phyloP scores from a whole-genome alignment of 2,888 invertebrate genomes.

The Drosophila recens region DNA sequence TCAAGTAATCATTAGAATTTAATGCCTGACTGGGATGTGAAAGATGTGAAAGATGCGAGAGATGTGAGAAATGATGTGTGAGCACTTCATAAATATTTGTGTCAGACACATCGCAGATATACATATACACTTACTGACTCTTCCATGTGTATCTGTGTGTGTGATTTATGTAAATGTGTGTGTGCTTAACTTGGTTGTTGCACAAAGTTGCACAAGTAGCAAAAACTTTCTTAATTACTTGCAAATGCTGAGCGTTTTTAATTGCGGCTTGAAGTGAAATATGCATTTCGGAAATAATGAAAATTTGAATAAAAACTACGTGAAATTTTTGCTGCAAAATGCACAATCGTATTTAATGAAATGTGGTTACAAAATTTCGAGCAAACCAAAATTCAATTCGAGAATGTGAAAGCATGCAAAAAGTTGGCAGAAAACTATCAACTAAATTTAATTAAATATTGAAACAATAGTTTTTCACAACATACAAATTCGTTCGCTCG shows the following conservation, averaged over 20 bases:
- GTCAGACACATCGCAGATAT: background rate
- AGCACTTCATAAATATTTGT: constrained; percentile 6
- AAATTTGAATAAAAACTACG: constrained; percentile 16
- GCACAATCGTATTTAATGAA: constrained; percentile 3
- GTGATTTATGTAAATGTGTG: background rate
- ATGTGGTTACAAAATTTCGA: constrained; percentile 4
- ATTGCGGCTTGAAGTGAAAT: constrained; percentile 19
- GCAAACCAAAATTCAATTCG: background rate
- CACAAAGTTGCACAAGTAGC: constrained; percentile 12
- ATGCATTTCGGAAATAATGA: constrained; percentile 1
- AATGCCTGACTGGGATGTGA: constrained; percentile 42
- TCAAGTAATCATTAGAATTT: constrained; percentile 55
- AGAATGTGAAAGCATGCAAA: background rate
- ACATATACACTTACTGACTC: background rate
- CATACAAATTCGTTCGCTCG: background rate
- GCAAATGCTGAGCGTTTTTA: constrained; percentile 22
- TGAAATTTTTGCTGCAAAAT: constrained; percentile 10
- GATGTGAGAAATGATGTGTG: constrained; percentile 24
- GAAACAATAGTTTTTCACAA: background rate
- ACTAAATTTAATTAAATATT: background rate
- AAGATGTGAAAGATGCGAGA: background rate
- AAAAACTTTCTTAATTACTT: constrained; percentile 45
- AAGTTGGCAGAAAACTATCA: background rate
- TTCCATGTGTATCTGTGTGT: background rate
- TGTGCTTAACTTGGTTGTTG: constrained; percentile 5